Evolutionary conservation across 2,113 vertebrate species (phyloP).

Genomic region (Heterotilapia buettikoferi): DNA sequence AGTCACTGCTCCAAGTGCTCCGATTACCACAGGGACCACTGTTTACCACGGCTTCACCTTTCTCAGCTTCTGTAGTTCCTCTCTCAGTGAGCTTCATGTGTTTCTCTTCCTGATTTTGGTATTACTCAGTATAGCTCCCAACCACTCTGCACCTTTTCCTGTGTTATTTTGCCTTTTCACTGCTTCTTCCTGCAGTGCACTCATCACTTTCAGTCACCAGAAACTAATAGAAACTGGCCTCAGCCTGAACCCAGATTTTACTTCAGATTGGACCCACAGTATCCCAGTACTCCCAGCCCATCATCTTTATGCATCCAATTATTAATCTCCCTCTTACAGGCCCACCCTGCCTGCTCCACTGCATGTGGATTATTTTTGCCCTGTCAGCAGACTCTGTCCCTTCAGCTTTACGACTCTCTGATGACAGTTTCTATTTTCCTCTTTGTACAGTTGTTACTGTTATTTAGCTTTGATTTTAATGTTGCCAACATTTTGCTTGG

Average conservation of each 20-base stretch:
- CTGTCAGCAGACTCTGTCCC: neutral
- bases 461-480: neutral
- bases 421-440: neutral
- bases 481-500: neutral
- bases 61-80: neutral
- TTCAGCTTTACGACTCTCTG: neutral
- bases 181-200: neutral
- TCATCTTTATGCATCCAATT: neutral
- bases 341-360: neutral
- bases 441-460: neutral
- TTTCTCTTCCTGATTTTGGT: neutral
- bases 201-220: neutral
- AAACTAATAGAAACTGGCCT: neutral
- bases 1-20: neutral
- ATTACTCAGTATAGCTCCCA: neutral
- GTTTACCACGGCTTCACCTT: neutral
- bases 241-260: neutral
- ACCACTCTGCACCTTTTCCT: neutral
- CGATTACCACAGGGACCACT: rapidly evolving
- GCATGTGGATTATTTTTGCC: neutral
- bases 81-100: neutral
- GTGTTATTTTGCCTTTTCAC: rapidly evolving
- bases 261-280: neutral
- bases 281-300: neutral
- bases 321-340: neutral